Evolutionary conservation across 2,797 vertebrate genomes (phyloP).

Genomic region (Lacerta agilis): DNA sequence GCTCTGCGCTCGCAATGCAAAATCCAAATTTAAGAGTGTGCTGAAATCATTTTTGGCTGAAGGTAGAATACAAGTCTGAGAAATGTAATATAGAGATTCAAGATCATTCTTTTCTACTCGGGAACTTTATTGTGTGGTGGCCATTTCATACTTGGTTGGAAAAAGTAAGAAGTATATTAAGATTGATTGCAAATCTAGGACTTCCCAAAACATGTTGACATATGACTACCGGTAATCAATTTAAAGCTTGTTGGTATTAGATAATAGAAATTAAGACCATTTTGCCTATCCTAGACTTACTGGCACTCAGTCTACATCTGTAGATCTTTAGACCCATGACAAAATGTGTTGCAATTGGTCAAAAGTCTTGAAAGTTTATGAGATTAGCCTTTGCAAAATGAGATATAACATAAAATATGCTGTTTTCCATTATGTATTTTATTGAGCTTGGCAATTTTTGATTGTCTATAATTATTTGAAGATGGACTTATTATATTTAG

Average conservation of each 20-base stretch:
- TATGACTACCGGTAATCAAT: background rate
- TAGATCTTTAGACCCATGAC: background rate
- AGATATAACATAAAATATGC: background rate
- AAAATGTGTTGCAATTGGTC: background rate
- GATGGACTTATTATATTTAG: background rate
- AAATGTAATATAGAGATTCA: background rate
- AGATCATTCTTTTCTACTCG: background rate
- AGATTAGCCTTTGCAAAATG: background rate
- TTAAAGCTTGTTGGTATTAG: background rate
- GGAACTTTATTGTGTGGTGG: background rate
- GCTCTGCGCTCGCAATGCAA: background rate
- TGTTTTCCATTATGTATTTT: background rate
- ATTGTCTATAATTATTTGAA: background rate
- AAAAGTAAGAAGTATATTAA: background rate
- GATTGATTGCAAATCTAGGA: background rate
- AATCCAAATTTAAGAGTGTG: background rate
- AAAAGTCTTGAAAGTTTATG: background rate
- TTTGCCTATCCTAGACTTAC: background rate
- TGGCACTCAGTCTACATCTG: background rate
- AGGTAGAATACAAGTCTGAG: background rate
- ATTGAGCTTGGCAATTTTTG: background rate
- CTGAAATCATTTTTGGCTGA: background rate
- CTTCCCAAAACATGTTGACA: background rate
- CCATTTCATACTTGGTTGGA: background rate
- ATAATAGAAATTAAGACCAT: background rate